These are phyloP conservation scores for Gari tellinella DNA, from an alignment of 2,888 invertebrate species.

Conservation along the genomic window DNA sequence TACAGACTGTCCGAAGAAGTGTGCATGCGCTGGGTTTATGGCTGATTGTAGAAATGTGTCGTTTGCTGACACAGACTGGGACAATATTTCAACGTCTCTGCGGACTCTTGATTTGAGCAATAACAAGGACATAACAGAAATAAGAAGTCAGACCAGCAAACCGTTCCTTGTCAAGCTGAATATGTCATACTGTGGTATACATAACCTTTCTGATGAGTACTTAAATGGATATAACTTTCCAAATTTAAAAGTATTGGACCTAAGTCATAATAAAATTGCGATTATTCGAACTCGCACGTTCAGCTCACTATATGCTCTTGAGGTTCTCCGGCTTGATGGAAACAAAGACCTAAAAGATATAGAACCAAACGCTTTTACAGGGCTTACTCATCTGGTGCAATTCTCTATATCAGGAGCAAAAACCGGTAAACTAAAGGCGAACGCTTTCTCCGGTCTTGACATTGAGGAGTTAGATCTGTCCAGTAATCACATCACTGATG, in stretches of 20 bases:
- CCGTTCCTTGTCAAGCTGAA: constrained; percentile 1
- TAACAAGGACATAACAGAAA: neutral
- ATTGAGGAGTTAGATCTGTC: constrained; percentile 12
- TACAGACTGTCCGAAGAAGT: constrained; percentile 16
- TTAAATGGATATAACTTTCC: neutral
- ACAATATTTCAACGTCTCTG: neutral
- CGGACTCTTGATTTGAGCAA: constrained; percentile 11
- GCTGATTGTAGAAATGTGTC: constrained; percentile 7
- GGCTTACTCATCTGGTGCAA: neutral
- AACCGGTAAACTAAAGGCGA: neutral
- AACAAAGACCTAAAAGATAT: neutral
- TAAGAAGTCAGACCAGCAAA: neutral
- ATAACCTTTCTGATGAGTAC: neutral
- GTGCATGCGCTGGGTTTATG: constrained; percentile 7
- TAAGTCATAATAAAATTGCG: constrained; percentile 6
- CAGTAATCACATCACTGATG: neutral
- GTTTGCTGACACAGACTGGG: neutral
- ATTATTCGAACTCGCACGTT: constrained; percentile 1
- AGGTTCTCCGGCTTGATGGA: constrained; percentile 5
- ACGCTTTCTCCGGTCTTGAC: constrained; percentile 12
- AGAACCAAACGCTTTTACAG: constrained; percentile 9
- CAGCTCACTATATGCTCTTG: neutral
- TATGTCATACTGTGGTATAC: constrained; percentile 4
- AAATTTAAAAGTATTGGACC: constrained; percentile 6
- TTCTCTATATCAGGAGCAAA: neutral